Percentiles rank a stretch among this genome's conserved stretches.
phyloP scores from a whole-genome alignment of 2,113 vertebrate genomes.

The Equus przewalskii region DNA sequence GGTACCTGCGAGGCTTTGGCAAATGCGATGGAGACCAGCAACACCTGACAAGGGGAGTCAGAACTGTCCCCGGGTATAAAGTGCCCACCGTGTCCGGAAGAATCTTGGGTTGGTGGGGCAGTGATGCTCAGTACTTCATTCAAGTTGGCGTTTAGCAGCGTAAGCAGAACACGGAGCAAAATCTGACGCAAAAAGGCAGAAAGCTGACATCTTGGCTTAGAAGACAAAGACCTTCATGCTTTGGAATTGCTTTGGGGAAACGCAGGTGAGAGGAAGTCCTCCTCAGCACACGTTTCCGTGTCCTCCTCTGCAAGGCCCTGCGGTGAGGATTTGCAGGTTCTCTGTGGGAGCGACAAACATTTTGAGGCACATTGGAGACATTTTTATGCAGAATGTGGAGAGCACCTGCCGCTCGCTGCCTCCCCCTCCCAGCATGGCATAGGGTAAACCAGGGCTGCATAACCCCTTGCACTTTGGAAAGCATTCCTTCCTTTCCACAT shows the following conservation, averaged over 20 bases:
- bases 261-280: background rate
- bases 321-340: background rate
- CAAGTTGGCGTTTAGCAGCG: background rate
- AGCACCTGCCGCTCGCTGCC: background rate
- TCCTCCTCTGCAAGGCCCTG: background rate
- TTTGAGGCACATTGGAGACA: background rate
- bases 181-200: background rate
- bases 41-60: accelerated
- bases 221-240: background rate
- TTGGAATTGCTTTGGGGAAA: background rate
- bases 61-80: background rate
- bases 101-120: background rate
- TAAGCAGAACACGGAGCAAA: constrained; percentile 1
- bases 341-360: constrained; percentile 4
- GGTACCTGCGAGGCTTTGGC: background rate
- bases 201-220: background rate
- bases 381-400: background rate
- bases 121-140: background rate
- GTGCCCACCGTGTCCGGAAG: background rate
- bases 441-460: background rate
- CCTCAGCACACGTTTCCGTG: background rate
- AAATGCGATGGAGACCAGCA: background rate
- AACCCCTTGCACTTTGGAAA: background rate
- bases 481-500: background rate
- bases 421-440: background rate